phyloP scores from a whole-genome alignment of 2,797 vertebrate genomes.

The Sus cebifrons region DNA sequence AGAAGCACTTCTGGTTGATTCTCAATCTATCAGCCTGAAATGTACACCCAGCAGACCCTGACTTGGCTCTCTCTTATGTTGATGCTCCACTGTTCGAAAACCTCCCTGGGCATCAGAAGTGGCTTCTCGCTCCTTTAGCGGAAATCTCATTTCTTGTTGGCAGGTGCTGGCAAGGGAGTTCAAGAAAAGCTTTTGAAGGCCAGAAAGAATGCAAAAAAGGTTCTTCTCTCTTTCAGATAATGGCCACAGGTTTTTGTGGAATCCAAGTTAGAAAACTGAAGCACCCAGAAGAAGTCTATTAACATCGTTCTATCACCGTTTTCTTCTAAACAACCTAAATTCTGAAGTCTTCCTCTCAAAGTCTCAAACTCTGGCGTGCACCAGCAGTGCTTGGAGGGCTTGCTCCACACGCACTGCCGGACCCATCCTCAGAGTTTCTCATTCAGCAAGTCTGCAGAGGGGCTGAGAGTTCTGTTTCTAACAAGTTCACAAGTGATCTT shows the following conservation, averaged over 20 bases:
- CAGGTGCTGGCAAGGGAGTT: background rate
- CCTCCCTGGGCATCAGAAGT: conserved; percentile 3
- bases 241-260: background rate
- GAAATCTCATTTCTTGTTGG: conserved; percentile 34
- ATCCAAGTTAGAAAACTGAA: background rate
- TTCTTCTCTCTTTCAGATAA: background rate
- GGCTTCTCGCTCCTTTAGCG: background rate
- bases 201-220: background rate
- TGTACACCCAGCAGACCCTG: background rate
- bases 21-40: background rate
- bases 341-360: background rate
- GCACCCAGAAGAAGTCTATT: background rate
- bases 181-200: conserved; percentile 21
- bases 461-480: background rate
- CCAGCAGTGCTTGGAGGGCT: background rate
- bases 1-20: background rate
- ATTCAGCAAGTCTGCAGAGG: background rate
- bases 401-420: background rate
- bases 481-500: background rate
- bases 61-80: background rate
- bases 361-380: background rate
- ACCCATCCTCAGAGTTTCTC: background rate
- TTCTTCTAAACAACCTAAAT: conserved; percentile 16
- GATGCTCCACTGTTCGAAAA: background rate
- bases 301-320: background rate